These are phyloP conservation scores for Panzeria rudis DNA, from an alignment of 2,888 invertebrate genomes.

Conservation along the genomic window DNA sequence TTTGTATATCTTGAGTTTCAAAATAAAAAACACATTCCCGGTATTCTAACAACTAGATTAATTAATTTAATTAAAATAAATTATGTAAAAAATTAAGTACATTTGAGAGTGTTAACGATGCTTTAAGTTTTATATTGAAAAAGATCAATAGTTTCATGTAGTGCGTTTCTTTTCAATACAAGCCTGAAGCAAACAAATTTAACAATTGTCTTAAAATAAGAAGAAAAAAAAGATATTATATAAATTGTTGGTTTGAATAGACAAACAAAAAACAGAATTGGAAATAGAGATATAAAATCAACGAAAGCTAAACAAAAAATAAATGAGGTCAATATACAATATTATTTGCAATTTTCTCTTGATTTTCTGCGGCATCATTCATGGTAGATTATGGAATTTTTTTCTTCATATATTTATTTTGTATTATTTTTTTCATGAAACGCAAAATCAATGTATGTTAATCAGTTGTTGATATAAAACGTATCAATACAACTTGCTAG, in stretches of 20 bases:
- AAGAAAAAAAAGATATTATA: background rate
- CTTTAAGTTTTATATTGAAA: background rate
- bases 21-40: no score
- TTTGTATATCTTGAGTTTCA: no score
- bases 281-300: slow-evolving; percentile 40
- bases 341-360: slow-evolving; percentile 60
- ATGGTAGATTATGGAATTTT: slow-evolving; percentile 6
- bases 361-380: slow-evolving; percentile 66
- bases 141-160: slow-evolving; percentile 34
- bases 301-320: slow-evolving; percentile 7
- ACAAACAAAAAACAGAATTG: slow-evolving; percentile 9
- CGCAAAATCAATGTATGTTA: slow-evolving; percentile 29
- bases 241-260: slow-evolving; percentile 31
- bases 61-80: background rate
- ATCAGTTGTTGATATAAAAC: slow-evolving; percentile 26
- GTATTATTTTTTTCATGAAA: slow-evolving; percentile 16
- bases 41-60: no score
- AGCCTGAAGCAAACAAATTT: slow-evolving; percentile 42
- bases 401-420: background rate
- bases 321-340: slow-evolving; percentile 60
- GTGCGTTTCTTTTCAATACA: slow-evolving; percentile 62
- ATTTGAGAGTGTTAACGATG: slow-evolving; percentile 41
- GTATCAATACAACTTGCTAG: background rate
- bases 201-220: slow-evolving; percentile 48
- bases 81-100: no score